Base-by-base conservation (phyloP, 37 sponge, comb jelly and placozoan species). In the Oopsacas minuta region DNA sequence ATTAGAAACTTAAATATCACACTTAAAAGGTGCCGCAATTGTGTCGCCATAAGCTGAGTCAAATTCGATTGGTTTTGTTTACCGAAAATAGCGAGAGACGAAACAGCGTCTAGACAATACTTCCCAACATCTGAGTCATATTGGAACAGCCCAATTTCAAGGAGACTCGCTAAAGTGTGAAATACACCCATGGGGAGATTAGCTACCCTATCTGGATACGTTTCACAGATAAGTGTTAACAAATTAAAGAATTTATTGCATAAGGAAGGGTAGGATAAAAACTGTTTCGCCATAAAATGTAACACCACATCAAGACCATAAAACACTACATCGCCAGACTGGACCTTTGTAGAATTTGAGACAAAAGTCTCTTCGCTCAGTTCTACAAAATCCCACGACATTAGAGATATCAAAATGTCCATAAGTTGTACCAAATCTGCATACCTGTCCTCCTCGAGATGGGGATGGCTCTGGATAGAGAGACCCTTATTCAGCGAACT, bases 231-330 rank as follows among this genome's bases (percentile, higher is more conserved):
- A 5, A 61, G 75, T 34, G 75, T 61, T 10, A 61, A 34, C 75
- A 61, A 34, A 34, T 61, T 61, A n/a, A 25, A 61, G 75, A 61
- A 61, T 34, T 61, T 61, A n/a, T 61, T 61, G 75, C 75, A 61
- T 25, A 61, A 34, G 7, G 17, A 20, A 34, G 75, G 75, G 75
- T 61, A 61, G 17, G 75, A 61, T n/a, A 61, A 34, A 34, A 61
- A 61, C 75, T 61, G 75, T 61, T 34, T 34, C 1, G 75, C 75
- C 75, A 61, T 61, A 34, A 25, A 61, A 34, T 61, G 75, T 10
- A 61, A 34, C 20, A 61, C 75, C 75, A 61, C 75, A 34, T 61
- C 75, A 5, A 61, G 30, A 32, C 75, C 75, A n/a, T 61, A n/a
- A 34, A 61, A 61, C 28, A 61, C 75, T 10, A 61, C 75, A 61